phyloP scores from a whole-genome alignment of 2,113 vertebrate genomes.

The Notarius lentiginosus region DNA sequence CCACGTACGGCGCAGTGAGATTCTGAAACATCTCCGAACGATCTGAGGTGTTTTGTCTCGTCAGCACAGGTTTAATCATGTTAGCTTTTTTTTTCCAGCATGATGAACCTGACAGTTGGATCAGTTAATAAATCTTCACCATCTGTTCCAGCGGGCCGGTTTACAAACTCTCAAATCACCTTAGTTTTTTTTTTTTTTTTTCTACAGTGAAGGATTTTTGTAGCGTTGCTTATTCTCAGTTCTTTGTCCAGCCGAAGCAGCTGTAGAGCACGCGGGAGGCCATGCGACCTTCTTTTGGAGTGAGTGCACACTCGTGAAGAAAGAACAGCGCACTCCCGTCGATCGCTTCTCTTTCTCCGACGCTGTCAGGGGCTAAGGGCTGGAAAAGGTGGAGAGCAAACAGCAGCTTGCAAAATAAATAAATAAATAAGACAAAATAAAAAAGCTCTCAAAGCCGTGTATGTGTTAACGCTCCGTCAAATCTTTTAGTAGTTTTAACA shows the following conservation, averaged over 20 bases:
- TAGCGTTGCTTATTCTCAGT: slow-evolving; percentile 10
- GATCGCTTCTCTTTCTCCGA: not conserved
- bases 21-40: not conserved
- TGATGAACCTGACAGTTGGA: not conserved
- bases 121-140: not conserved
- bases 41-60: not conserved
- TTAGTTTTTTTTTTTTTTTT: not conserved
- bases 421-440: not conserved
- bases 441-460: not conserved
- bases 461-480: not conserved
- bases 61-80: not conserved
- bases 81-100: not conserved
- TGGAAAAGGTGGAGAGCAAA: slow-evolving; percentile 6
- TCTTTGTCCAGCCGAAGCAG: slow-evolving; percentile 5
- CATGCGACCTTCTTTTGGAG: slow-evolving; percentile 22
- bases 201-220: not conserved
- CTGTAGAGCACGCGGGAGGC: not conserved
- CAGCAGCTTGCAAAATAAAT: not conserved
- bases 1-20: not conserved
- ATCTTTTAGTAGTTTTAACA: not conserved
- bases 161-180: not conserved
- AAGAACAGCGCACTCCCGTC: not conserved
- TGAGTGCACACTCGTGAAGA: not conserved
- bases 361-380: not conserved
- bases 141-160: not conserved